These are phyloP conservation scores for Erpobdella octoculata DNA, from an alignment of 2,888 invertebrate species.

Conservation along the genomic window DNA sequence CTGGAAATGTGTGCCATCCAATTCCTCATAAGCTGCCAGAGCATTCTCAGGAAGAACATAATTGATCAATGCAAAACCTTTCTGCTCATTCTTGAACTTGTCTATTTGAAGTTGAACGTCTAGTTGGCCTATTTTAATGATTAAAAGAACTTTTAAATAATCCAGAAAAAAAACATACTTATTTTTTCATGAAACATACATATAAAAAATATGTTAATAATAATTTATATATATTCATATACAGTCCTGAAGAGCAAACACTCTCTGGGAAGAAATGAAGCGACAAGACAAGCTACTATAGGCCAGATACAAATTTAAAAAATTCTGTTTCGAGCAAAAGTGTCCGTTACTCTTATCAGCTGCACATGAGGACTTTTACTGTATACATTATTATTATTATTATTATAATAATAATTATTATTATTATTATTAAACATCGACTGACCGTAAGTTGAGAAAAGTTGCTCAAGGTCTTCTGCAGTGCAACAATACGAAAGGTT, in stretches of 20 bases:
- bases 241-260: no score
- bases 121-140: slow-evolving; percentile 9
- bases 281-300: no score
- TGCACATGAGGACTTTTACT: no score
- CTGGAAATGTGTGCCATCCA: slow-evolving; percentile 84
- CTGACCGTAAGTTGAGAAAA: slow-evolving; percentile 77
- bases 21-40: slow-evolving; percentile 71
- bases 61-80: slow-evolving; percentile 86
- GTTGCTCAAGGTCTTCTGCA: slow-evolving; percentile 71
- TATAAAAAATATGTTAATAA: no score
- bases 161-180: not conserved
- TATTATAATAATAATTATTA: not conserved
- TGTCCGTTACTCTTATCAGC: no score
- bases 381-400: not conserved
- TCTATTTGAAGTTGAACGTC: slow-evolving; percentile 86
- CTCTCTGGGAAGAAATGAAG: no score
- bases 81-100: slow-evolving; percentile 66
- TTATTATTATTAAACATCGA: not conserved
- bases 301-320: no score
- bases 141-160: not conserved
- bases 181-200: not conserved
- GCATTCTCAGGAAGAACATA: slow-evolving; percentile 93
- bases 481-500: slow-evolving; percentile 79
- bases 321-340: no score
- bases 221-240: no score